These are phyloP conservation scores for Embiotoca jacksoni DNA, from an alignment of 2,113 vertebrate genomes.

Conservation along the genomic window DNA sequence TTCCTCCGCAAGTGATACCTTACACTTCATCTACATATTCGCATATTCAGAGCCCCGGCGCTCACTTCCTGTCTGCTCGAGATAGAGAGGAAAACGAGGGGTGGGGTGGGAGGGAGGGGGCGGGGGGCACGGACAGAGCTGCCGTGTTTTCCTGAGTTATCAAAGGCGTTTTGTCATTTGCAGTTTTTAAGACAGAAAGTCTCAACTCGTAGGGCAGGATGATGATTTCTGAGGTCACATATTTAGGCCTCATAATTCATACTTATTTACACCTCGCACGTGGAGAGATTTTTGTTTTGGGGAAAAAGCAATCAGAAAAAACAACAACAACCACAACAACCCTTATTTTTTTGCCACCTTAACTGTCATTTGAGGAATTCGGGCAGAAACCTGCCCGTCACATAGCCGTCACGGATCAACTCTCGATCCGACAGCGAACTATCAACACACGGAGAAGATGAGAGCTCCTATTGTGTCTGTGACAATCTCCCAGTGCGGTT, in stretches of 20 bases:
- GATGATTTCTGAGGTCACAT: not conserved
- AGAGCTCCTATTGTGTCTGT: slow-evolving; percentile 71
- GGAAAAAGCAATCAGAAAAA: slow-evolving; percentile 6
- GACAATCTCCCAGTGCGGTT: slow-evolving; percentile 62
- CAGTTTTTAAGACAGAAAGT: too few relatives aligned
- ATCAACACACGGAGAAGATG: slow-evolving; percentile 62
- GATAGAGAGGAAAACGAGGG: slow-evolving; percentile 35
- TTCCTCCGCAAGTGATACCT: slow-evolving; percentile 72
- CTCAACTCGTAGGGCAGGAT: too few relatives aligned
- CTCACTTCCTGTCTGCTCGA: slow-evolving; percentile 65
- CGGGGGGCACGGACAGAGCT: slow-evolving; percentile 13
- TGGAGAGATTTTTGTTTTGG: not conserved
- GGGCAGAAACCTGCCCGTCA: slow-evolving; percentile 65
- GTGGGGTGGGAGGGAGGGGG: too few relatives aligned
- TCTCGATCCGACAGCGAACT: slow-evolving; percentile 42
- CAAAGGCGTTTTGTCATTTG: slow-evolving; percentile 48
- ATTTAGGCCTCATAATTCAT: not conserved
- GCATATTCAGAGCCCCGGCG: slow-evolving; percentile 62
- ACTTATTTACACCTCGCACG: not conserved
- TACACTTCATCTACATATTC: slow-evolving; percentile 80
- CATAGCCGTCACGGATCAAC: slow-evolving; percentile 40
- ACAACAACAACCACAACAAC: not conserved
- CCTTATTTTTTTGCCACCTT: not conserved
- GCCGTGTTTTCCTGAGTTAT: slow-evolving; percentile 54
- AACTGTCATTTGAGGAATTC: slow-evolving; percentile 57